These are phyloP conservation scores for Hirtodrosophila cameraria DNA, from an alignment of 2,888 invertebrate genomes.

Conservation along the genomic window DNA sequence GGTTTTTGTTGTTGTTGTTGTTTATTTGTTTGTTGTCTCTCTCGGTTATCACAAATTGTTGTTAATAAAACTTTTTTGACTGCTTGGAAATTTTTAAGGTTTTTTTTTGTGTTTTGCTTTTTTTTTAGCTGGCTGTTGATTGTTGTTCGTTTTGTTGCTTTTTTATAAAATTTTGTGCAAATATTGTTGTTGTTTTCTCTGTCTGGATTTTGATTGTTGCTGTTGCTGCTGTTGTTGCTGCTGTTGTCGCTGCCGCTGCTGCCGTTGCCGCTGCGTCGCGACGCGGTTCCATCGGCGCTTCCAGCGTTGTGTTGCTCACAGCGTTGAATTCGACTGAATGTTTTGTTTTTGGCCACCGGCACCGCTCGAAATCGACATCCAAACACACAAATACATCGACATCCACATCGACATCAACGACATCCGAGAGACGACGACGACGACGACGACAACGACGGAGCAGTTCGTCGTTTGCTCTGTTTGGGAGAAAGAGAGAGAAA, in stretches of 20 bases:
- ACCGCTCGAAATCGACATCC: slow-evolving; percentile 59
- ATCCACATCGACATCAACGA: slow-evolving; percentile 56
- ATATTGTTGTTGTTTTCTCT: slow-evolving; percentile 6
- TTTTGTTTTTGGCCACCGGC: slow-evolving; percentile 71
- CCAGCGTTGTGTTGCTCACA: slow-evolving; percentile 69
- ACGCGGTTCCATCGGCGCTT: slow-evolving; percentile 68
- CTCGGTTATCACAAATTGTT: slow-evolving; percentile 64
- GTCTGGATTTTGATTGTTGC: slow-evolving; percentile 9
- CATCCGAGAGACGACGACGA: slow-evolving; percentile 63
- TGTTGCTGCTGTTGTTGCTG: slow-evolving; percentile 21
- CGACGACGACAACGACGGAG: slow-evolving; percentile 57
- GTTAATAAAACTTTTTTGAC: slow-evolving; percentile 49
- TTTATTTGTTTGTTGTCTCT: slow-evolving; percentile 43
- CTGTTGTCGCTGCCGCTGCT: slow-evolving; percentile 46
- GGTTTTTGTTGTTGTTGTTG: slow-evolving; percentile 30
- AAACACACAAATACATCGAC: slow-evolving; percentile 54
- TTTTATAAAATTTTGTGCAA: slow-evolving; percentile 16
- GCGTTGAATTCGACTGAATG: slow-evolving; percentile 73
- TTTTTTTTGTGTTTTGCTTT: slow-evolving; percentile 9
- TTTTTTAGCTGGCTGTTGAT: slow-evolving; percentile 30
- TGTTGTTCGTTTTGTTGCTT: slow-evolving; percentile 35
- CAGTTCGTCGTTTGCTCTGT: slow-evolving; percentile 47
- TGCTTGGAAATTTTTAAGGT: slow-evolving; percentile 32
- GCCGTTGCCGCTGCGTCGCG: slow-evolving; percentile 60
- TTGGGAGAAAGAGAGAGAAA: slow-evolving; percentile 19